Percentiles rank a stretch among this genome's conserved stretches.
Evolutionary conservation across 2,797 vertebrate species (phyloP).

Genomic region (Artibeus lituratus): DNA sequence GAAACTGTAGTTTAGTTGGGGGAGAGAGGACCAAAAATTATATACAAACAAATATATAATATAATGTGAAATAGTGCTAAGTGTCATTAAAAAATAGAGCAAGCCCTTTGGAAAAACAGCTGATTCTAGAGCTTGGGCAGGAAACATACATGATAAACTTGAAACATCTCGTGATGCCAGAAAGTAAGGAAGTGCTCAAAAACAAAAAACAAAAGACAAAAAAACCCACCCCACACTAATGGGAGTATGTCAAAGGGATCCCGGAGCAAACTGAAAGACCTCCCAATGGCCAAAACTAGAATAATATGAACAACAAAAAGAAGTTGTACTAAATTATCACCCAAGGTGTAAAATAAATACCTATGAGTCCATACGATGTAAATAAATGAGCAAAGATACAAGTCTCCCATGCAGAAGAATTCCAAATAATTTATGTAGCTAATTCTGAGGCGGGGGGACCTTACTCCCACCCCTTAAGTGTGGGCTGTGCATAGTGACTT

Average conservation of each 20-base stretch:
- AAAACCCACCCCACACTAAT: neutral
- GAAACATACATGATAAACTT: neutral
- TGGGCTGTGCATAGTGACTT: neutral
- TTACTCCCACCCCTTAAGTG: neutral
- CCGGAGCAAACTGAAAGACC: neutral
- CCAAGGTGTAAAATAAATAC: neutral
- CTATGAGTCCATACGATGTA: neutral
- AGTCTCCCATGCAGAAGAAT: neutral
- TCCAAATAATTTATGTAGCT: neutral
- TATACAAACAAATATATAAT: neutral
- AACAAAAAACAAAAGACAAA: neutral
- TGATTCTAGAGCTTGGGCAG: neutral
- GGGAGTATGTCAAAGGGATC: neutral
- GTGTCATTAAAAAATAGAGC: neutral
- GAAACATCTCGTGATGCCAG: neutral
- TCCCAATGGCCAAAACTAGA: neutral
- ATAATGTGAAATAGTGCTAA: neutral
- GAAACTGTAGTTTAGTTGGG: neutral
- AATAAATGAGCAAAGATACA: neutral
- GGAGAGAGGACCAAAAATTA: neutral
- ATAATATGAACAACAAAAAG: neutral
- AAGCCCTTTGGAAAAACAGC: neutral
- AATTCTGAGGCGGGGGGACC: no score
- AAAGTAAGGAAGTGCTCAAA: conserved; percentile 20
- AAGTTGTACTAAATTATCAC: neutral